These are phyloP conservation scores for Bellardia pandia DNA, from an alignment of 2,888 invertebrate species.

Conservation along the genomic window DNA sequence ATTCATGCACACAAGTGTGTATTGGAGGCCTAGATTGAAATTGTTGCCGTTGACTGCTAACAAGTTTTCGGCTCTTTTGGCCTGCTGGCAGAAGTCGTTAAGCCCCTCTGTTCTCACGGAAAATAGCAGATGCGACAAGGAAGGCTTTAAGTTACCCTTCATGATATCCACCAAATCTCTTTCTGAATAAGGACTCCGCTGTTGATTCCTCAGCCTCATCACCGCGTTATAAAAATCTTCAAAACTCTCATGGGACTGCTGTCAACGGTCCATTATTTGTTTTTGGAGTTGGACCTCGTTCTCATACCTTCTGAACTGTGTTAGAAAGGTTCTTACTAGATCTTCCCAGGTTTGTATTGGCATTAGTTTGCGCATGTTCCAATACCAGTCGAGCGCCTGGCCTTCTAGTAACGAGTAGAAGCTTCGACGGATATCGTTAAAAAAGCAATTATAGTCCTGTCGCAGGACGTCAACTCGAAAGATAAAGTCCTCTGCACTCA, in stretches of 20 bases:
- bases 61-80: conserved; percentile 28
- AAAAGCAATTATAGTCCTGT: not conserved
- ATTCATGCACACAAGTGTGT: not conserved
- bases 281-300: conserved; percentile 23
- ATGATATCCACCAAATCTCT: conserved; percentile 22
- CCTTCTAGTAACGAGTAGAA: conserved; percentile 15
- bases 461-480: conserved; percentile 11
- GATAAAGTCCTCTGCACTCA: conserved; percentile 14
- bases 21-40: not conserved
- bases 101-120: not conserved
- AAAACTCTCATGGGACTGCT: not conserved
- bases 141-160: conserved; percentile 28
- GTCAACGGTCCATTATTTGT: conserved; percentile 21
- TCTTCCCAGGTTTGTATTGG: not conserved
- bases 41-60: not conserved
- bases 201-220: conserved; percentile 13
- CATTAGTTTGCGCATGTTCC: not conserved
- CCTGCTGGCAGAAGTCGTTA: conserved; percentile 32
- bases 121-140: conserved; percentile 6
- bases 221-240: conserved; percentile 13
- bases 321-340: not conserved
- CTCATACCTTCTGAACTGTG: not conserved
- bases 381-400: conserved; percentile 22
- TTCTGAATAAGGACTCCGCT: conserved; percentile 2
- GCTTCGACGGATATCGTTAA: not conserved